Base-by-base conservation (phyloP, 2,797 vertebrate species). In the Arnoldichthys spilopterus region DNA sequence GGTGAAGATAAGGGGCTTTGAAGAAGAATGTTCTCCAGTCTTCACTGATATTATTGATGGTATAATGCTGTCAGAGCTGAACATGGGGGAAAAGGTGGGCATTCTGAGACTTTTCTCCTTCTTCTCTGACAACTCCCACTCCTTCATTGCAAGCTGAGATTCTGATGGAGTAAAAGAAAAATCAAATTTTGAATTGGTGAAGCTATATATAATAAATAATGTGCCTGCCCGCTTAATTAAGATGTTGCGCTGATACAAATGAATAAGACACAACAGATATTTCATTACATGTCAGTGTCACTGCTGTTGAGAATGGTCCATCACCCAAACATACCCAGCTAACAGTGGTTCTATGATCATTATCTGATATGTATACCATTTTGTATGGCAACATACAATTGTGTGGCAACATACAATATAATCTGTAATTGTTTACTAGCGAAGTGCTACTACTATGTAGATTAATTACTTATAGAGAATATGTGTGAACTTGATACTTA, bases 81-180 rank as follows among this genome's bases (percentile, higher is more conserved):
- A 37, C 34, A 43, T 16, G 18, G 69, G 61, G 30, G 63, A 67
- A 45, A 62, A 70, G 16, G 74, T 66, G 28, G 51, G 51, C n/a
- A n/a, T 22, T 32, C 30, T 73, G 24, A 68, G 54, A 24, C 47
- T 72, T 18, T 24, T 30, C 43, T 30, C 64, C 26, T 70, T 34
- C 0, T 45, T 45, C 43, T 58, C 69, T 56, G 56, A 72, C 43
- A 16, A 22, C 59, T 59, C 22, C 58, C 15, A 18, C 16, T 66
- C 47, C 28, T 70, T 70, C 49, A 34, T 45, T 45, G 58, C 18
- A 28, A 32, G 13, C 69, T 49, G 56, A 40, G 74, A n/a, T 24
- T 67, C 68, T 68, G 32, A 45, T n/a, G 11, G 49, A 68, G 70
- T 15, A 77, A 74, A 72, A 67, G 8, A 6, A 6, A 13, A 45